Conservation (phyloP, 2,797 vertebrate genomes). For the Parambassis ranga region DNA sequence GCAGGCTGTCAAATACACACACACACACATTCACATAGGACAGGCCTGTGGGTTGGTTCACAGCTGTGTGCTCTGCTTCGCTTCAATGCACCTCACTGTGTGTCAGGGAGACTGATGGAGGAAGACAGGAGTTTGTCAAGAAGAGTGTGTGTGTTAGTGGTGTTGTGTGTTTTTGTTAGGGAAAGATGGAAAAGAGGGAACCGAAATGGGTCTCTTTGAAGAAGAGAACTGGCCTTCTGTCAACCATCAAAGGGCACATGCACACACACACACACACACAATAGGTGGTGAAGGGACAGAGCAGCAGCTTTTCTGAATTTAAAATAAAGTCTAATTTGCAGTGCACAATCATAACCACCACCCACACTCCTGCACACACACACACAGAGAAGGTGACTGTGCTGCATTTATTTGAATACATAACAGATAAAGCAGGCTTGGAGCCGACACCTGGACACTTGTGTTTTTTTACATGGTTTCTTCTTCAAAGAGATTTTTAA, state of each 20-base stretch:
- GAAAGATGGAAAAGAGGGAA: not conserved
- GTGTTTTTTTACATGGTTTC: not conserved
- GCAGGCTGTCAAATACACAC: slow-evolving; percentile 10
- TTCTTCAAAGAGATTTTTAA: slow-evolving; percentile 19
- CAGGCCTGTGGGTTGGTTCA: slow-evolving; percentile 44
- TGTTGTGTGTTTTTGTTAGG: not conserved
- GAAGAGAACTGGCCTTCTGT: not conserved
- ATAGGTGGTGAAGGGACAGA: not conserved
- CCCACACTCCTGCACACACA: slow-evolving; percentile 1
- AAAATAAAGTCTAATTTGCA: slow-evolving; percentile 9
- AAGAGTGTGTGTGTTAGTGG: not conserved
- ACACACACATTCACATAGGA: slow-evolving; percentile 1
- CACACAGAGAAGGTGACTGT: slow-evolving; percentile 6
- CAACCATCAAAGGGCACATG: slow-evolving; percentile 35
- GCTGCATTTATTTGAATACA: slow-evolving; percentile 41
- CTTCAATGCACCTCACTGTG: slow-evolving; percentile 42
- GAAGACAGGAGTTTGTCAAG: not conserved
- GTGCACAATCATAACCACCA: not conserved
- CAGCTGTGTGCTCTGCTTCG: slow-evolving; percentile 57
- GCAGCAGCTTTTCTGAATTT: slow-evolving; percentile 5
- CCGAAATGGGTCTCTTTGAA: slow-evolving; percentile 22
- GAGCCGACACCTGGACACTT: slow-evolving; percentile 36
- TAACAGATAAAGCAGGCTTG: slow-evolving; percentile 1
- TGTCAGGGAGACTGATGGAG: slow-evolving; percentile 33
- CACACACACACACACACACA: slow-evolving; percentile 10